These are phyloP conservation scores for Delia radicum DNA, from an alignment of 1,140 invertebrate species.

Conservation along the genomic window DNA sequence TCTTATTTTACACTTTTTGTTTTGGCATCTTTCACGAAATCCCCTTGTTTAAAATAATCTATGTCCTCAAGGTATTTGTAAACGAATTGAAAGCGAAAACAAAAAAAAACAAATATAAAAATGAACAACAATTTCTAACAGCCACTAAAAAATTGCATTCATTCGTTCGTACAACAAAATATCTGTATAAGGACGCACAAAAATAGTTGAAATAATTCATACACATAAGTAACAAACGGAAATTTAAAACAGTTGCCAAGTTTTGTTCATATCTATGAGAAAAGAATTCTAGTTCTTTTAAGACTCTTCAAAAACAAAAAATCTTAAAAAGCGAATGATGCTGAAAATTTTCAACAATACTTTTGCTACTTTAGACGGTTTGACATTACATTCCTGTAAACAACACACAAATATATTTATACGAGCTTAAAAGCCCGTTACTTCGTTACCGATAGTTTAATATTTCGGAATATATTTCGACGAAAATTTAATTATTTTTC, in stretches of 20 bases:
- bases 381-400: background rate
- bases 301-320: background rate
- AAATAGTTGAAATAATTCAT: too few relatives aligned
- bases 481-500: too few relatives aligned
- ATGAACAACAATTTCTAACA: too few relatives aligned
- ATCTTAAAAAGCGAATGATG: background rate
- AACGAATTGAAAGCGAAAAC: background rate
- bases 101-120: background rate
- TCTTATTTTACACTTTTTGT: background rate
- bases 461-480: too few relatives aligned
- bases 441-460: too few relatives aligned
- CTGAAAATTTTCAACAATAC: background rate
- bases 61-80: constrained; percentile 18
- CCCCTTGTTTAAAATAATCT: constrained; percentile 7
- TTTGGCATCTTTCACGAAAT: background rate
- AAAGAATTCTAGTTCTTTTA: background rate
- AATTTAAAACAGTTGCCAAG: background rate
- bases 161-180: background rate
- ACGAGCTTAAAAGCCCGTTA: too few relatives aligned
- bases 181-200: background rate
- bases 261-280: background rate
- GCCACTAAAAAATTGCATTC: background rate
- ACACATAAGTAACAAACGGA: background rate
- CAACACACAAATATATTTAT: background rate
- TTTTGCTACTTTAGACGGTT: background rate